A percentile compares a stretch with the other conserved stretches of the same genome.
Evolutionary conservation across 2,113 vertebrate genomes (phyloP).

Genomic region (Dasyprocta punctata): DNA sequence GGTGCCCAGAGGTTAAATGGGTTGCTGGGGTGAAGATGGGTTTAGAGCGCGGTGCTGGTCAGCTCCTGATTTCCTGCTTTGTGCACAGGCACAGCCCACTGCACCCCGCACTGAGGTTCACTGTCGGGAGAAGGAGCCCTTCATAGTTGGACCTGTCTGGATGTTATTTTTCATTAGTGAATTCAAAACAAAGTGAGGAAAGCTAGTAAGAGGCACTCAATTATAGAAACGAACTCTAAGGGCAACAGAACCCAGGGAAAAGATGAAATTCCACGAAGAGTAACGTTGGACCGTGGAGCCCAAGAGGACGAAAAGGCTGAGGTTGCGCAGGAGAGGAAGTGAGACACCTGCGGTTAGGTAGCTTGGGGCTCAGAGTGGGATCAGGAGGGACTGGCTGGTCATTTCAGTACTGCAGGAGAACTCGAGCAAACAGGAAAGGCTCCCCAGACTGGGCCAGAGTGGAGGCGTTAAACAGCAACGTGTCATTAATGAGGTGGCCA

Average conservation of each 20-base stretch:
- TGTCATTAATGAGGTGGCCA: neutral
- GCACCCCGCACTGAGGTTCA: neutral
- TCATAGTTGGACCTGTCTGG: constrained; percentile 40
- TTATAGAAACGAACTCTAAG: constrained; percentile 39
- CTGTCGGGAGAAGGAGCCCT: constrained; percentile 19
- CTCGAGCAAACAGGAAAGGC: neutral
- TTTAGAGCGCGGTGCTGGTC: constrained; percentile 56
- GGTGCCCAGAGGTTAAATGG: neutral
- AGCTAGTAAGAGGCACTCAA: neutral
- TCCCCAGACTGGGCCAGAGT: neutral
- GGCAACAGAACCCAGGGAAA: neutral
- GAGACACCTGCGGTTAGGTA: neutral
- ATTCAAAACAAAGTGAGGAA: constrained; percentile 38
- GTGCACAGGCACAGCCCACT: constrained; percentile 29
- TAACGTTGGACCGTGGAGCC: neutral
- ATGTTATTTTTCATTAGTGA: constrained; percentile 31
- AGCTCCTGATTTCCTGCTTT: constrained; percentile 51
- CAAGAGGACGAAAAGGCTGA: neutral
- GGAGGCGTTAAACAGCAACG: neutral
- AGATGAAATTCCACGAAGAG: constrained; percentile 7
- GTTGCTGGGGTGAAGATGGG: too few species aligned
- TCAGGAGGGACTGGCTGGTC: neutral
- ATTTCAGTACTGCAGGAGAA: neutral
- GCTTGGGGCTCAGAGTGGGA: neutral
- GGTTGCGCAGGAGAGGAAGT: neutral